Conservation (phyloP, 2,888 invertebrate genomes). For the Dysmachus trigonus region DNA sequence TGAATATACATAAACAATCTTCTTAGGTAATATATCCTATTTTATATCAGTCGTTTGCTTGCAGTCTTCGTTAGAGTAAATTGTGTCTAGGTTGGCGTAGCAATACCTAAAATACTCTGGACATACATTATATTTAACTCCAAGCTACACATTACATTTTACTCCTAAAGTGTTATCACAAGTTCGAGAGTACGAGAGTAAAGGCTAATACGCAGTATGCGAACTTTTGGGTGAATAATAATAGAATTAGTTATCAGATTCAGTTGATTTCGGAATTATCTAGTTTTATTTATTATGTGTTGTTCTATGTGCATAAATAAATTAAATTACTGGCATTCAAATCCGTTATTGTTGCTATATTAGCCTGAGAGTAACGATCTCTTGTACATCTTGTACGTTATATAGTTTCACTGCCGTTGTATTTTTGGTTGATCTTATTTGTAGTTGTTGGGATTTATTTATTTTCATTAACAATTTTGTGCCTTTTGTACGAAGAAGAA, state of each 20-base stretch:
- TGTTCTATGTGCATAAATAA: background rate
- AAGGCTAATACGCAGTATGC: background rate
- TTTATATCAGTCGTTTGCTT: conserved; percentile 29
- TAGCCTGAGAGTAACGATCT: background rate
- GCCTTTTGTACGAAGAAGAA: conserved; percentile 15
- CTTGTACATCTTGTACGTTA: background rate
- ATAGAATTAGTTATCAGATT: background rate
- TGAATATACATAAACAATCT: background rate
- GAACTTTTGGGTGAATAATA: conserved; percentile 1
- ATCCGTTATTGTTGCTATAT: background rate
- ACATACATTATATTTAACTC: background rate
- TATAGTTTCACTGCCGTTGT: background rate
- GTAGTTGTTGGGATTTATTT: background rate
- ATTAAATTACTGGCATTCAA: background rate
- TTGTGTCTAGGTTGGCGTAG: background rate
- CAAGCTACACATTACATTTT: background rate
- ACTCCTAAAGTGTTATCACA: conserved; percentile 25
- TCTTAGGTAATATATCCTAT: conserved; percentile 14
- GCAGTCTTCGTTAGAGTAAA: background rate
- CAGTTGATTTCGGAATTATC: no score
- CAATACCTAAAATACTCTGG: background rate
- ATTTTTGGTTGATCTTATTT: background rate
- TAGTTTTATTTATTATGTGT: background rate
- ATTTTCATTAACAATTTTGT: background rate
- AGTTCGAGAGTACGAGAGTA: conserved; percentile 14